phyloP scores from a whole-genome alignment of 2,888 invertebrate genomes.

The Machimus atricapillus region DNA sequence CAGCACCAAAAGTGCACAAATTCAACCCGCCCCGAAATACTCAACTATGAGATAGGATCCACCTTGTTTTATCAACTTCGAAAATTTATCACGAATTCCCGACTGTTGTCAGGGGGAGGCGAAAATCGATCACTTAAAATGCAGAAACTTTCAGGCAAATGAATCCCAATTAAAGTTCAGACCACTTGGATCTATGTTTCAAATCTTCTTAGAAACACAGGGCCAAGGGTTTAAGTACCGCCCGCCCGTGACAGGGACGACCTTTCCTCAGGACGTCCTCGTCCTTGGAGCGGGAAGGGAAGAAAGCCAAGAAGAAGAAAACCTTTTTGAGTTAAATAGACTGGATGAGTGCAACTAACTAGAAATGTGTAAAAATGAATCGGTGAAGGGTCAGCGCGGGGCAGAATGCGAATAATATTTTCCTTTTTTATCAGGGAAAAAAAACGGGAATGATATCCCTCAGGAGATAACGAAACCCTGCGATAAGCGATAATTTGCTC shows the following conservation, averaged over 20 bases:
- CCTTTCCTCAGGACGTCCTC: background rate
- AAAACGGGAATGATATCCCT: conserved; percentile 19
- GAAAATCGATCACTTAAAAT: conserved; percentile 25
- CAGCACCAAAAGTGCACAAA: background rate
- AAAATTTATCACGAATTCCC: background rate
- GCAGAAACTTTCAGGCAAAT: conserved; percentile 29
- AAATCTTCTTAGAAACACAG: conserved; percentile 20
- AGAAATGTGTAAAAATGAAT: background rate
- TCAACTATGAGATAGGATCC: background rate
- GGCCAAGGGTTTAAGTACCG: conserved; percentile 19
- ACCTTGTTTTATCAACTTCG: background rate
- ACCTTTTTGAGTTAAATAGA: background rate
- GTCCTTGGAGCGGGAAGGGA: background rate
- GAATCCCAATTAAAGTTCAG: conserved; percentile 35
- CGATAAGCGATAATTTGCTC: conserved; percentile 24
- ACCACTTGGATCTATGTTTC: background rate
- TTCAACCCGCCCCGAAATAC: background rate
- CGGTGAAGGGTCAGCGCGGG: background rate
- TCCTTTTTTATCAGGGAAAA: conserved; percentile 29
- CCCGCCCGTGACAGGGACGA: background rate
- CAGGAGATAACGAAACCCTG: conserved; percentile 15
- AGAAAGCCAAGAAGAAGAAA: background rate
- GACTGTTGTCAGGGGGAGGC: background rate
- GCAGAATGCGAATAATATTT: background rate
- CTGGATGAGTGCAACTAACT: background rate